phyloP scores from a whole-genome alignment of 2,113 vertebrate species.

The Pandion haliaetus region DNA sequence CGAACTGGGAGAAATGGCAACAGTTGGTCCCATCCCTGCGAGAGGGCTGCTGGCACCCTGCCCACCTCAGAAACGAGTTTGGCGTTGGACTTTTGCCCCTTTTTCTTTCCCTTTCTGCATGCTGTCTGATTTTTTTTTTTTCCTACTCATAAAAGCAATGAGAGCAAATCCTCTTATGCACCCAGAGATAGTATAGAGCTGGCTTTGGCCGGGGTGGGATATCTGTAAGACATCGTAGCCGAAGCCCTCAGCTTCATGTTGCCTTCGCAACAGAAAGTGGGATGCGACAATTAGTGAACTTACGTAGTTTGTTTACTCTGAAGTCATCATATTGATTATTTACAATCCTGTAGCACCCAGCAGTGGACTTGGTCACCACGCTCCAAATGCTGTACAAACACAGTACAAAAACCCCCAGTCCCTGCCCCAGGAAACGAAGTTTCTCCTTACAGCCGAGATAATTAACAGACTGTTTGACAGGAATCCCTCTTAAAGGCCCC shows the following conservation, averaged over 20 bases:
- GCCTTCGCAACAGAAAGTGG: background rate
- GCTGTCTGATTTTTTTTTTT: background rate
- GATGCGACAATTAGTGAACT: background rate
- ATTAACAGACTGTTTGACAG: slow-evolving; percentile 7
- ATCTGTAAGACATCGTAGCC: fast-evolving
- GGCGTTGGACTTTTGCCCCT: background rate
- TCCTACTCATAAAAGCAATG: background rate
- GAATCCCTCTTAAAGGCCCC: background rate
- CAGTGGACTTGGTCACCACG: background rate
- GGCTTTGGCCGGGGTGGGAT: background rate
- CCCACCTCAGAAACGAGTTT: background rate
- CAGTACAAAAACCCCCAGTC: background rate
- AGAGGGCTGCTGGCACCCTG: background rate
- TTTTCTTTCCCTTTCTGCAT: background rate
- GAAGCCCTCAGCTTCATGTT: background rate
- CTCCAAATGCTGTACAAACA: background rate
- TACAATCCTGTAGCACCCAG: background rate
- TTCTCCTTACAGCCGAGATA: background rate
- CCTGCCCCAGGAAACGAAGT: background rate
- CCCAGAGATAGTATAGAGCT: background rate
- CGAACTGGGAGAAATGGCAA: background rate
- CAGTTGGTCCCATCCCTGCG: fast-evolving
- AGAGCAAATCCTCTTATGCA: background rate
- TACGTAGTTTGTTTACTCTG: background rate
- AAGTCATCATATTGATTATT: background rate